Percentiles rank a stretch among this genome's conserved stretches.
Conservation (phyloP, 64 coral and sea anemone species). For the Astreopora myriophthalma region DNA sequence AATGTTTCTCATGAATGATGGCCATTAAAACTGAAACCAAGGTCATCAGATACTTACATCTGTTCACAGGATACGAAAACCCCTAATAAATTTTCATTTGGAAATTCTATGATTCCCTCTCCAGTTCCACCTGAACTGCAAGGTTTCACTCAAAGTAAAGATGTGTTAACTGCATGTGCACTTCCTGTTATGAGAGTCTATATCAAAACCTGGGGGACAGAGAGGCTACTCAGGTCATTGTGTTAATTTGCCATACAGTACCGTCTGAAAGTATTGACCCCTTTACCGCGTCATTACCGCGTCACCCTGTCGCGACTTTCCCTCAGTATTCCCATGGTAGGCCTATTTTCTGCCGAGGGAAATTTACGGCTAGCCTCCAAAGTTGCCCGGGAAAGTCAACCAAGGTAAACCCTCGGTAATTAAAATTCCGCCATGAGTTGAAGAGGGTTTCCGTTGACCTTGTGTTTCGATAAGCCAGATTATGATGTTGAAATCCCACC, state of each 20-base stretch:
- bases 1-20: slow-evolving; percentile 8
- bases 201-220: slow-evolving; percentile 54
- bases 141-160: slow-evolving; percentile 23
- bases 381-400: no score
- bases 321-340: no score
- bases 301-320: no score
- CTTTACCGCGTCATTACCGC: no score
- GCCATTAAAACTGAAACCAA: background rate
- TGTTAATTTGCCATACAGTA: slow-evolving; percentile 35
- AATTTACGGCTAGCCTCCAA: no score
- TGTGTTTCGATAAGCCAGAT: no score
- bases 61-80: slow-evolving; percentile 38
- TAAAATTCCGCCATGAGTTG: no score
- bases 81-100: slow-evolving; percentile 39
- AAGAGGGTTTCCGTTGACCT: no score
- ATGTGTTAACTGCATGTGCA: slow-evolving; percentile 23
- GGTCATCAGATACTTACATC: background rate
- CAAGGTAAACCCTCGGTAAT: no score
- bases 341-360: no score
- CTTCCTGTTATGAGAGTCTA: slow-evolving; percentile 48
- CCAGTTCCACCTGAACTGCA: slow-evolving; percentile 42
- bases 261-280: no score
- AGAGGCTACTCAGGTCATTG: slow-evolving; percentile 42
- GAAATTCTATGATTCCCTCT: slow-evolving; percentile 43
- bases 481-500: no score